phyloP scores from a whole-genome alignment of 2,113 vertebrate species.

The Fregetta grallaria region DNA sequence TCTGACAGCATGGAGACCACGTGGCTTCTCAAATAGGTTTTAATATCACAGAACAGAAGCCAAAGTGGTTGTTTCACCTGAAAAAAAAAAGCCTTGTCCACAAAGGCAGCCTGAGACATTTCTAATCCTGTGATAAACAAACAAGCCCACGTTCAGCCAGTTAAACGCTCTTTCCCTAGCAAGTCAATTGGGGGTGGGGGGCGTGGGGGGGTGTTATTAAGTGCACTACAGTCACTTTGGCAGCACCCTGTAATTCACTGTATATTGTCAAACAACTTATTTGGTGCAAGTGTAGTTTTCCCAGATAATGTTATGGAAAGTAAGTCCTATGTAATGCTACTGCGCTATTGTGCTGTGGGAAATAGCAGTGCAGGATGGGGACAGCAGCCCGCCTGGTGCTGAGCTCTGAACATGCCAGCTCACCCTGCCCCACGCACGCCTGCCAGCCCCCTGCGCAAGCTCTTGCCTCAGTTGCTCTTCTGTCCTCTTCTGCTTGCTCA shows the following conservation, averaged over 20 bases:
- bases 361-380: accelerated
- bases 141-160: not conserved
- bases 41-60: not conserved
- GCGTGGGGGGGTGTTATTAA: too few species aligned
- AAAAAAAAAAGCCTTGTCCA: not conserved
- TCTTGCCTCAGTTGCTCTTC: not conserved
- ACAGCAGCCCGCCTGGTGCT: not conserved
- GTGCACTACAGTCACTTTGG: not conserved
- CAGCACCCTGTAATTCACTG: not conserved
- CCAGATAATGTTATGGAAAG: accelerated
- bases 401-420: not conserved
- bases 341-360: not conserved
- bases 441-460: not conserved
- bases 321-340: not conserved
- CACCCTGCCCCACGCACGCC: not conserved
- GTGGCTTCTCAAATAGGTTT: not conserved
- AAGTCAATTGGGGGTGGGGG: too few species aligned
- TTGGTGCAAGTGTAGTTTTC: not conserved
- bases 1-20: not conserved
- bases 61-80: not conserved
- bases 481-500: not conserved
- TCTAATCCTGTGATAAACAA: not conserved
- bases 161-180: not conserved
- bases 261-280: not conserved
- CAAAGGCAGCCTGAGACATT: not conserved